Conservation (phyloP, 1,140 invertebrate genomes). For the Meloidogyne chitwoodi region DNA sequence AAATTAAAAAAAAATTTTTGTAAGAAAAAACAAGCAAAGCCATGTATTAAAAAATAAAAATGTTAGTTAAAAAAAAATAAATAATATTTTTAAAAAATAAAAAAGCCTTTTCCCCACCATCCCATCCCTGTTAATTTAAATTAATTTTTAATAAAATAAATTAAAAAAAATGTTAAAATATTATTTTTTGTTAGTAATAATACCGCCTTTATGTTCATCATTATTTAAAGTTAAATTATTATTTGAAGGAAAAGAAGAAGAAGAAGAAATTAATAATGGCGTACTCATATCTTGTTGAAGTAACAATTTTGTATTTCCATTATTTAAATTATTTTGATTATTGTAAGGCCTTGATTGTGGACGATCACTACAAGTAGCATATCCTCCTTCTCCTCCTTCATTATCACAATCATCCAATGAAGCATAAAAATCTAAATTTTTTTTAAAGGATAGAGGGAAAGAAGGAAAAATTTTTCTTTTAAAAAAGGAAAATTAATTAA, state of each 20-base stretch:
- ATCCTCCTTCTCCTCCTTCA: background rate
- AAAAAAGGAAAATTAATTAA: no score
- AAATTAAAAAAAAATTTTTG: no score
- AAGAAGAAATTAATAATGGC: background rate
- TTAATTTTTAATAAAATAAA: background rate
- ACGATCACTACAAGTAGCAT: background rate
- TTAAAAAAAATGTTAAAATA: background rate
- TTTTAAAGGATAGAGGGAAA: background rate
- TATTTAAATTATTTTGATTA: background rate
- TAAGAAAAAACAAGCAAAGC: no score
- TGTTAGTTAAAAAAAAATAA: no score
- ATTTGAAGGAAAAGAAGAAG: background rate
- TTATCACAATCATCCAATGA: slow-evolving; percentile 24
- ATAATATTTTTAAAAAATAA: no score
- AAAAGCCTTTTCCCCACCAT: no score
- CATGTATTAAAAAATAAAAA: no score
- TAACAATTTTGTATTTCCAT: background rate
- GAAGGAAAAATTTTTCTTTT: no score
- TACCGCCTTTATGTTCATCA: background rate
- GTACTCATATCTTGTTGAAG: background rate
- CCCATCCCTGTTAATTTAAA: no score
- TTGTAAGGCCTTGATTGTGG: background rate
- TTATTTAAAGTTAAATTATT: background rate
- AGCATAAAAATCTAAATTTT: slow-evolving; percentile 37
- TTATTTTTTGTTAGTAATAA: background rate